Conservation (phyloP, 2,888 invertebrate species). For the Axea sp. region DNA sequence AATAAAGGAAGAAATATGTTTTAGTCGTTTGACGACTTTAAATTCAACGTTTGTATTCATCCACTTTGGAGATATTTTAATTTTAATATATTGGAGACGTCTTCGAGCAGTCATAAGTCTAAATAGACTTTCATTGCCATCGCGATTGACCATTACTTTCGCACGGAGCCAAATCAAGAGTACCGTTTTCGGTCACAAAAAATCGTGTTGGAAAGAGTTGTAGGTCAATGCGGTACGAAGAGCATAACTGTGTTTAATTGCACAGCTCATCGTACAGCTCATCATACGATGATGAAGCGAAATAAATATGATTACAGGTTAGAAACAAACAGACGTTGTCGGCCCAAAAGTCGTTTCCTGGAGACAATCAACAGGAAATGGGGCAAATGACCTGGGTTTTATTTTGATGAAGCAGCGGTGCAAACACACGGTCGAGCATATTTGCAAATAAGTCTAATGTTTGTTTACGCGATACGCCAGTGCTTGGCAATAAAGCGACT, state of each 20-base stretch:
- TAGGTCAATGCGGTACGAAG: conserved; percentile 40
- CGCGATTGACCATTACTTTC: too few species aligned
- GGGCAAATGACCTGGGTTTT: too few species aligned
- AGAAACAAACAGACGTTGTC: conserved; percentile 1
- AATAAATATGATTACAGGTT: conserved; percentile 24
- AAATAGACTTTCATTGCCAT: too few species aligned
- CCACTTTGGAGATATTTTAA: too few species aligned
- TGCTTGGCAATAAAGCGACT: conserved; percentile 1
- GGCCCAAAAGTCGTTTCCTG: not conserved
- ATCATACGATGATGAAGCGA: conserved; percentile 22
- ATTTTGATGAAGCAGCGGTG: too few species aligned
- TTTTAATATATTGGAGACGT: too few species aligned
- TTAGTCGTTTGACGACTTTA: too few species aligned
- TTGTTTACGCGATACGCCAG: not conserved
- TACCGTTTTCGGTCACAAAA: conserved; percentile 35
- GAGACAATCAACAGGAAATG: not conserved
- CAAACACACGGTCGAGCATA: too few species aligned
- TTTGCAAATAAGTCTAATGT: not conserved
- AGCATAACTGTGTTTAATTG: conserved; percentile 55
- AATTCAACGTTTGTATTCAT: too few species aligned
- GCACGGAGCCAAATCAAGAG: not conserved
- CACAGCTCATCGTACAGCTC: conserved; percentile 32
- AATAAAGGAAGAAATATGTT: too few species aligned
- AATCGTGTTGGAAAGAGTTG: conserved; percentile 23
- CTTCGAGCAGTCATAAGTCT: too few species aligned